Evolutionary conservation across 2,888 invertebrate genomes (phyloP).

Genomic region (Merodon equestris): DNA sequence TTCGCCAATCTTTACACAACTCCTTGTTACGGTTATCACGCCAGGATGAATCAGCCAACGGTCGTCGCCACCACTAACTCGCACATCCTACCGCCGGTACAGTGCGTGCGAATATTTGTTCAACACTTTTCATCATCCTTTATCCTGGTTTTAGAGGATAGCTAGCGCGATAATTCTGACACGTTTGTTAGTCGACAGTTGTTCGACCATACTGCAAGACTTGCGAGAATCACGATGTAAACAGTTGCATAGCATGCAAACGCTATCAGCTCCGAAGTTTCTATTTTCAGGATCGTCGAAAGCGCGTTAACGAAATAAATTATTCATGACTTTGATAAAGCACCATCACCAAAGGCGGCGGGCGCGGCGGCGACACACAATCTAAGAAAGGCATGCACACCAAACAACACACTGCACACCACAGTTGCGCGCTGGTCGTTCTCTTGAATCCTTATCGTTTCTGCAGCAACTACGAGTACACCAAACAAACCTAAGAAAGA

Average conservation of each 20-base stretch:
- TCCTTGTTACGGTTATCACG: slow-evolving; percentile 44
- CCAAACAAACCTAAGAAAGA: slow-evolving; percentile 28
- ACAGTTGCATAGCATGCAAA: slow-evolving; percentile 62
- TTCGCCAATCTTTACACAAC: slow-evolving; percentile 53
- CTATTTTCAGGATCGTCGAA: slow-evolving; percentile 24
- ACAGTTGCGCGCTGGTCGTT: not conserved
- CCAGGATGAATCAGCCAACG: slow-evolving; percentile 1
- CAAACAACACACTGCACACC: slow-evolving; percentile 34
- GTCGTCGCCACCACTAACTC: not conserved
- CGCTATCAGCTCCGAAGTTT: slow-evolving; percentile 48
- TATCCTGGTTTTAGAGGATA: slow-evolving; percentile 20
- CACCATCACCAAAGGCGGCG: slow-evolving; percentile 26
- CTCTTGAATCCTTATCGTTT: slow-evolving; percentile 45
- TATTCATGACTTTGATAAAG: slow-evolving; percentile 68
- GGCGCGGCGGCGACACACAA: slow-evolving; percentile 58
- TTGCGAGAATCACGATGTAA: slow-evolving; percentile 28
- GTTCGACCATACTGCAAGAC: slow-evolving; percentile 11
- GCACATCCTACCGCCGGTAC: not conserved
- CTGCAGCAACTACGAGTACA: slow-evolving; percentile 35
- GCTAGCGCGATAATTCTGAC: not conserved
- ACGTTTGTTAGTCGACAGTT: slow-evolving; percentile 20
- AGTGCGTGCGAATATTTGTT: slow-evolving; percentile 64
- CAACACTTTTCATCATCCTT: slow-evolving; percentile 53
- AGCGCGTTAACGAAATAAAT: slow-evolving; percentile 58
- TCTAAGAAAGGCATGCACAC: slow-evolving; percentile 55